Base-by-base conservation (phyloP, 2,797 vertebrate genomes). In the Cetoscarus ocellatus region DNA sequence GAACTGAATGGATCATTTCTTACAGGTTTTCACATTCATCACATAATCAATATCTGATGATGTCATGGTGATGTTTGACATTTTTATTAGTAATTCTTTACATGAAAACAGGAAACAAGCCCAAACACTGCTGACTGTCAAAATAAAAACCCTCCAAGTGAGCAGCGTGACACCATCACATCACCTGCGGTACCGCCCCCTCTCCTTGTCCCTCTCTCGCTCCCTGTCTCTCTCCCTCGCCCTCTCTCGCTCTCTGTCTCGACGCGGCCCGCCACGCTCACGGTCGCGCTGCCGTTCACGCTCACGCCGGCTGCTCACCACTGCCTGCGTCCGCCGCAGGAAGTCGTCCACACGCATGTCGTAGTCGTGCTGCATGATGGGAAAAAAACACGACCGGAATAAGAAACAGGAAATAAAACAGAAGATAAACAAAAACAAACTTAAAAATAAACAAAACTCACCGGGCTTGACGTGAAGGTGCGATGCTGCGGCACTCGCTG, bases 271-370 rank as follows among this genome's bases (percentile, higher is more conserved):
- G 0, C 81, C 90, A 0, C 94, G 86, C 53, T 98, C 97, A 0
- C 96, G 94, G 7, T 97, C 96, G 10, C 95, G 93, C 68, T 98
- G 96, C 0, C 96, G 93, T 35, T 97, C 97, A 9, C 95, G 92
- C 95, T 95, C 91, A 88, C 97, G 55, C 92, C 97, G 94, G 18
- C 97, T 96, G 39, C 96, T 98, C 79, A 99, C 98, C 66, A 98
- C 98, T 0, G 97, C 97, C 91, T 99, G 98, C 0, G 97, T 99
- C 47, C 98, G 95, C 49, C 98, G 95, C 81, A 99, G 95, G 86
- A 99, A 99, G 91, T 99, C 98, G 0, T 99, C 98, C 73, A 99
- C 97, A 3, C 97, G 95, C 98, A 99, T 99, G 81, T 99, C 98
- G 13, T 99, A 99, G 91, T 99, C 98, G 0, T 99, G 98, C 98